Conservation (phyloP, 2,888 invertebrate genomes). For the Drosophila macrospina region DNA sequence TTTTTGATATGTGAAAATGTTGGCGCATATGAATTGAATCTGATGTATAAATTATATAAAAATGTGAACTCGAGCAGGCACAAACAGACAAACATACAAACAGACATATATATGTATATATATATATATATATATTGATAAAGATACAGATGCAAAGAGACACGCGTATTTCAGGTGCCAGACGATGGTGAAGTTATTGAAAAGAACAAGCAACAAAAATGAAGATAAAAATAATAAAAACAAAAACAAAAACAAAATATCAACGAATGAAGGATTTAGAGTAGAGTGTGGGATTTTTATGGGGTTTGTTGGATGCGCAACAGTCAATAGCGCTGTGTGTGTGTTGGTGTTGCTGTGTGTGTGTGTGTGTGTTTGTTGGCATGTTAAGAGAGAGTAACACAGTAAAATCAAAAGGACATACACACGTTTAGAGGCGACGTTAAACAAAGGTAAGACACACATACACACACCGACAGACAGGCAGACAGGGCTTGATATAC, state of each 20-base stretch:
- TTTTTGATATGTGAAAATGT: conserved; percentile 53
- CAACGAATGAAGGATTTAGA: conserved; percentile 23
- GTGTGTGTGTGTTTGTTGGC: conserved; percentile 18
- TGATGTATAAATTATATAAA: conserved; percentile 49
- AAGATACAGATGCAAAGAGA: conserved; percentile 7
- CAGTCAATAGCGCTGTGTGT: conserved; percentile 33
- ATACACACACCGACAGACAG: conserved; percentile 5
- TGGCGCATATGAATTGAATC: conserved; percentile 49
- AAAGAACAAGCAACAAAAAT: conserved; percentile 40
- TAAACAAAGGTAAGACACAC: conserved; percentile 34
- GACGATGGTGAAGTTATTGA: conserved; percentile 63
- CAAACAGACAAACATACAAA: conserved; percentile 8
- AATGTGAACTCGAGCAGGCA: conserved; percentile 49
- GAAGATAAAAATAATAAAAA: conserved; percentile 36
- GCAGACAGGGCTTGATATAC: conserved; percentile 37
- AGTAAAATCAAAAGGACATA: conserved; percentile 56
- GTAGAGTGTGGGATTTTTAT: conserved; percentile 16
- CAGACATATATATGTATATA: no score
- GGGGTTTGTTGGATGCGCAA: conserved; percentile 29
- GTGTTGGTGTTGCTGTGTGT: conserved; percentile 20
- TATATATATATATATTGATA: conserved; percentile 25
- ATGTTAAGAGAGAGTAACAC: conserved; percentile 34
- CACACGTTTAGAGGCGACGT: conserved; percentile 33
- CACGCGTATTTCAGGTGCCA: conserved; percentile 32
- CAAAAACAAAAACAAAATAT: conserved; percentile 34